These are phyloP conservation scores for Lutraria lutraria DNA, from an alignment of 2,888 invertebrate genomes.

Conservation along the genomic window DNA sequence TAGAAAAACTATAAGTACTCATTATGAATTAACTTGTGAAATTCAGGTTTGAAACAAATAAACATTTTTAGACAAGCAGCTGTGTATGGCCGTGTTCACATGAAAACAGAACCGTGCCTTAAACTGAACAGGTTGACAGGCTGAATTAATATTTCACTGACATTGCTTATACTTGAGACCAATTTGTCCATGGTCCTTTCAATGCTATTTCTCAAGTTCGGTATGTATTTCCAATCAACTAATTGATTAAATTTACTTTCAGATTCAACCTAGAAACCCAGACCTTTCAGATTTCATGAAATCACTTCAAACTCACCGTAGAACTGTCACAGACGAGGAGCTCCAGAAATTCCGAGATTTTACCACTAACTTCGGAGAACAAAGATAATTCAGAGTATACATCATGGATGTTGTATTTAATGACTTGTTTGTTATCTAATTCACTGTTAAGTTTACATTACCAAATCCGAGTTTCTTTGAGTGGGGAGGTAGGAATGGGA, in stretches of 20 bases:
- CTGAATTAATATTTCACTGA: too few relatives aligned
- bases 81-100: not conserved
- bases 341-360: slow-evolving; percentile 81
- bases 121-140: not conserved
- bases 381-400: slow-evolving; percentile 61
- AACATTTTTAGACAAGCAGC: too few relatives aligned
- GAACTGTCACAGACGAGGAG: slow-evolving; percentile 81
- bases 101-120: not conserved
- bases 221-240: too few relatives aligned
- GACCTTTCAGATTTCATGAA: slow-evolving; percentile 77
- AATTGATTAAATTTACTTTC: slow-evolving; percentile 27
- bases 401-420: not conserved
- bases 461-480: not conserved
- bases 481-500: too few relatives aligned
- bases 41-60: too few relatives aligned
- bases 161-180: too few relatives aligned
- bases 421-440: not conserved
- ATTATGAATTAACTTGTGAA: too few relatives aligned
- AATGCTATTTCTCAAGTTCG: too few relatives aligned
- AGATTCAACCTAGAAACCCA: slow-evolving; percentile 80
- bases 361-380: slow-evolving; percentile 80
- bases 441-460: not conserved
- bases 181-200: too few relatives aligned
- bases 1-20: too few relatives aligned
- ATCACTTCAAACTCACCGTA: slow-evolving; percentile 78